These are phyloP conservation scores for Stercorarius parasiticus DNA, from an alignment of 2,113 vertebrate genomes.

Conservation along the genomic window DNA sequence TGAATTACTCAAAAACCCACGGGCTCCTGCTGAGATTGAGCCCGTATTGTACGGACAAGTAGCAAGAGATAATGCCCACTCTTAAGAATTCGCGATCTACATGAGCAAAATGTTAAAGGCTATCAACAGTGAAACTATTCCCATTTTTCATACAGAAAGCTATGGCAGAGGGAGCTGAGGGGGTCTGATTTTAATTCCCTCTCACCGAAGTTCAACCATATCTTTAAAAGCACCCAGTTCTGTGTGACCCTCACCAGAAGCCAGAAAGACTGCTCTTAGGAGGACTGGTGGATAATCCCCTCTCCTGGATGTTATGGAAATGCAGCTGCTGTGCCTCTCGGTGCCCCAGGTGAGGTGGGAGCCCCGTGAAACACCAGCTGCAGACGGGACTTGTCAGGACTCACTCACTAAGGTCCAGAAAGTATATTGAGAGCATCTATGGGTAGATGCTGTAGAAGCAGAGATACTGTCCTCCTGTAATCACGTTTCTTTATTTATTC, in stretches of 20 bases:
- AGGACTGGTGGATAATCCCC: background rate
- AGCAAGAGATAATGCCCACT: conserved; percentile 15
- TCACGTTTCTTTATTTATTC: background rate
- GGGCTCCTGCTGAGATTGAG: background rate
- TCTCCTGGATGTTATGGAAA: background rate
- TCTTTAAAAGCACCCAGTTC: background rate
- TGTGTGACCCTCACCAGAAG: background rate
- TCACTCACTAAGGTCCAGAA: background rate
- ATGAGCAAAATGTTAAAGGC: conserved; percentile 12
- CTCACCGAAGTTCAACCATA: background rate
- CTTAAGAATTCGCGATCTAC: conserved; percentile 26
- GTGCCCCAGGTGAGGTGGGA: background rate
- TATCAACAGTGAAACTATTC: background rate
- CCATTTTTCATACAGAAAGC: background rate
- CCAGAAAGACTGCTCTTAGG: background rate
- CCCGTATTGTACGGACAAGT: background rate
- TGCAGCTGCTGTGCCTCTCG: background rate
- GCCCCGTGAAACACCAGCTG: background rate
- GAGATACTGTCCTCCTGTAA: background rate
- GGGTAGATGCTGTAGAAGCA: background rate
- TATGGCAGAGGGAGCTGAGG: background rate
- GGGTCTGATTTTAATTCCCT: background rate
- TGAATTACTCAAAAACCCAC: background rate
- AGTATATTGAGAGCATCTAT: background rate
- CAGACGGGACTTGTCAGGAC: background rate